These are phyloP conservation scores for Megalops cyprinoides DNA, from an alignment of 2,797 vertebrate species.

Conservation along the genomic window DNA sequence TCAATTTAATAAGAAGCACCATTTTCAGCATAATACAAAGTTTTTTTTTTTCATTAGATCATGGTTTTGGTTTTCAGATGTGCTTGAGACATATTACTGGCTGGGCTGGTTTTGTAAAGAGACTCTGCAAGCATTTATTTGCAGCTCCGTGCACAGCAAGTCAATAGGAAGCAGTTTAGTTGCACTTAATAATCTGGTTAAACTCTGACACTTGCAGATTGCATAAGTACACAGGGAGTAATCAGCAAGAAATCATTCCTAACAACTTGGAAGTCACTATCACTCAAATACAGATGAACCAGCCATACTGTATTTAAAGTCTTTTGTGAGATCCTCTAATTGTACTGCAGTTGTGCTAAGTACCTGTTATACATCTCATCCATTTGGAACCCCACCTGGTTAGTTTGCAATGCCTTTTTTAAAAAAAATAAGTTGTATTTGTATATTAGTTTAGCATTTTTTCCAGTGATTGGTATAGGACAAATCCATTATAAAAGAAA, in stretches of 20 bases:
- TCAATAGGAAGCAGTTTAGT: not conserved
- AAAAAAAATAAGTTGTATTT: too few relatives aligned
- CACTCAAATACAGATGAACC: not conserved
- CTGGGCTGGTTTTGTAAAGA: not conserved
- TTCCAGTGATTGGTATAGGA: too few relatives aligned
- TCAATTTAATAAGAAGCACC: not conserved
- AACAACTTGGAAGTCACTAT: not conserved
- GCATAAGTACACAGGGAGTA: not conserved
- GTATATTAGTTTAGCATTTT: too few relatives aligned
- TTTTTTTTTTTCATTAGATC: not conserved
- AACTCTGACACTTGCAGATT: conserved; percentile 8
- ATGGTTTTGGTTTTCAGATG: not conserved
- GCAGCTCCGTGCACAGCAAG: not conserved
- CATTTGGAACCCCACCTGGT: too few relatives aligned
- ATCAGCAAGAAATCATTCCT: not conserved
- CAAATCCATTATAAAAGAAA: too few relatives aligned
- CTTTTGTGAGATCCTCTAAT: not conserved
- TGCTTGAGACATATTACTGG: not conserved
- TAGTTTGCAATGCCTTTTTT: too few relatives aligned
- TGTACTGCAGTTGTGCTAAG: not conserved
- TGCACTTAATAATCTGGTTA: not conserved
- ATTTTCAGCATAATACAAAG: not conserved
- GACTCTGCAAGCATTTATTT: not conserved
- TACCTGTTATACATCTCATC: too few relatives aligned
- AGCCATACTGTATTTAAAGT: not conserved